These are phyloP conservation scores for Neolamprologus kungweensis DNA, from an alignment of 2,113 vertebrate species.

Conservation along the genomic window DNA sequence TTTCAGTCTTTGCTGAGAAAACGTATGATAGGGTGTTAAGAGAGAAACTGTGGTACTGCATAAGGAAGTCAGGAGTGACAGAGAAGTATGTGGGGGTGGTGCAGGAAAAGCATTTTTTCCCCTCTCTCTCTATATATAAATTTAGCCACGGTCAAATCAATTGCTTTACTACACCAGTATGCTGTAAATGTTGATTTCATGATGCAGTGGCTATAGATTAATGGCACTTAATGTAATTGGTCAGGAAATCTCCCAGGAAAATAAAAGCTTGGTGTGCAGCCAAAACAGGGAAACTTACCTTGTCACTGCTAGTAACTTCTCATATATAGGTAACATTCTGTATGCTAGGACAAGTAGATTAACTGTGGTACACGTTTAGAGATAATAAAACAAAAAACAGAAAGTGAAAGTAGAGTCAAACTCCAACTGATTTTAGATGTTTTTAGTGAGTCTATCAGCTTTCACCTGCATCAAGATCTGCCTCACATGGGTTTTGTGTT, in stretches of 20 bases:
- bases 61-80: not conserved
- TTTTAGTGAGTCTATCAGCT: not conserved
- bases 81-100: not conserved
- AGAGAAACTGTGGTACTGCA: not conserved
- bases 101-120: not conserved
- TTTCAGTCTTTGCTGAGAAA: not conserved
- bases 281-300: not conserved
- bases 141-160: not conserved
- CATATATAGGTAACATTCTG: not conserved
- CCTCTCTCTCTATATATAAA: fast-evolving
- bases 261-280: not conserved
- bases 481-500: not conserved
- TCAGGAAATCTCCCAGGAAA: not conserved
- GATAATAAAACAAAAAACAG: not conserved
- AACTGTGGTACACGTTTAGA: not conserved
- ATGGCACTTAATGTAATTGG: not conserved
- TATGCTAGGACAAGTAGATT: not conserved
- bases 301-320: not conserved
- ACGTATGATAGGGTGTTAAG: not conserved
- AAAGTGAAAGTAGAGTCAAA: not conserved
- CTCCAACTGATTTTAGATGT: not conserved
- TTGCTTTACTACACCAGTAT: not conserved
- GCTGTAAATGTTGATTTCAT: not conserved
- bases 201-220: not conserved
- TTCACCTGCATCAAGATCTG: not conserved